Evolutionary conservation across 2,113 vertebrate genomes (phyloP).

Genomic region (Dicrurus megarhynchus): DNA sequence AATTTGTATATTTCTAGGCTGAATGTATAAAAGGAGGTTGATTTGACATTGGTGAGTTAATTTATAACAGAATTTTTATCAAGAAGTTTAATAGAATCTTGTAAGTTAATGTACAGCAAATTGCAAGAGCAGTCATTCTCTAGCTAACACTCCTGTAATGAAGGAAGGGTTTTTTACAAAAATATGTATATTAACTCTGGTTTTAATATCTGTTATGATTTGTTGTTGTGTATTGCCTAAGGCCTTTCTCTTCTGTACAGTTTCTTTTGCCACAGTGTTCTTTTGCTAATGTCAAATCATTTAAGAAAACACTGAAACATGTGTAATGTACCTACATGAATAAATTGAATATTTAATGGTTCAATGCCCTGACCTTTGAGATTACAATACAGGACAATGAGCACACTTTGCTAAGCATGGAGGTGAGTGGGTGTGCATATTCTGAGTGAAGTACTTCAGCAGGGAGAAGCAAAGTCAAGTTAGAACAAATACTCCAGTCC

Average conservation of each 20-base stretch:
- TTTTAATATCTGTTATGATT: not conserved
- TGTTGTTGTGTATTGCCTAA: not conserved
- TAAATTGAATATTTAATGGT: constrained; percentile 40
- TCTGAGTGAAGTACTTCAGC: not conserved
- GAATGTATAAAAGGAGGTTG: not conserved
- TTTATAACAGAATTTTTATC: not conserved
- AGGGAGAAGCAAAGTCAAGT: constrained; percentile 2
- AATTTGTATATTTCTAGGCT: not conserved
- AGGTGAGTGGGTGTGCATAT: not conserved
- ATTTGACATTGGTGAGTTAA: not conserved
- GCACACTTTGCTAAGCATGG: not conserved
- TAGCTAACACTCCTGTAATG: not conserved
- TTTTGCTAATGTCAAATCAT: constrained; percentile 12
- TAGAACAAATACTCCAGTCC: constrained; percentile 28
- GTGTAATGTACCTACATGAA: constrained; percentile 19
- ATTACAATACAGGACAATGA: constrained; percentile 3
- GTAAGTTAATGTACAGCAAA: not conserved
- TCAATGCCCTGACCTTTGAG: constrained; percentile 33
- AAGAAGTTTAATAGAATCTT: not conserved
- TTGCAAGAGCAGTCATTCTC: not conserved
- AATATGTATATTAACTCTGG: not conserved
- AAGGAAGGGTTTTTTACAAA: not conserved
- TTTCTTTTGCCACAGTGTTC: not conserved
- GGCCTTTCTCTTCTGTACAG: not conserved
- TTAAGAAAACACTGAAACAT: constrained; percentile 25